Evolutionary conservation across 2,888 invertebrate genomes (phyloP), one percentile per base, ranked within the genome.

Genomic region (Hesperia comma): DNA sequence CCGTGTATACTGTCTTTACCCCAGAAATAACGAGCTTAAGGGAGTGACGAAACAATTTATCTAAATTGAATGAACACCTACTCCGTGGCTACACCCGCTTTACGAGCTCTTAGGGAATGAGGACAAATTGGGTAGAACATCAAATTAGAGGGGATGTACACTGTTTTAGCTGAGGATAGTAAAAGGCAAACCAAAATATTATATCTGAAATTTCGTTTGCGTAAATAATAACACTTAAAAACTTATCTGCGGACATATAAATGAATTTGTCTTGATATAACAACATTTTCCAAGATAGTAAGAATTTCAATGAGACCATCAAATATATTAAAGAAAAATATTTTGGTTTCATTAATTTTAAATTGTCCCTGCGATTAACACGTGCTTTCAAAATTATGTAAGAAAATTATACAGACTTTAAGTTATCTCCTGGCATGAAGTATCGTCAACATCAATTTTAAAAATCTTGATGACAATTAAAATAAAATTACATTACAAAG

Each of bases 101-200:
- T 63, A 57, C 63, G 63, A 57, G 33, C 63, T 63, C 56, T 63
- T 49, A 63, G 40, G 63, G 49, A 57, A 57, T 15, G 40, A 21
- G 63, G 56, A 63, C 63, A 63, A 63, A 63, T 63, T 57, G 63
- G 40, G 49, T 10, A 63, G 49, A 56, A 63, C 49, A 63, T 63
- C 49, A 49, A 63, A 63, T 63, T 63, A 63, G 63, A 63, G 63
- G 56, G 56, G 56, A 33, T 46, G 37, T 63, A 62, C 41, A 41
- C 33, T 49, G 56, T 37, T 63, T 63, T 37, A 37, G 43, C 17
- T 56, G 19, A 17, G 19, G 21, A 33, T 15, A 63, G 33, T 55
- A 46, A 43, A 26, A 26, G 26, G 5, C 26, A 4, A 4, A 5
- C 3, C 26, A 26, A 26, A 26, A 26, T 26, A 19, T 49, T 49